phyloP scores from a whole-genome alignment of 1,140 invertebrate genomes.

The Trigoniulus corallinus region DNA sequence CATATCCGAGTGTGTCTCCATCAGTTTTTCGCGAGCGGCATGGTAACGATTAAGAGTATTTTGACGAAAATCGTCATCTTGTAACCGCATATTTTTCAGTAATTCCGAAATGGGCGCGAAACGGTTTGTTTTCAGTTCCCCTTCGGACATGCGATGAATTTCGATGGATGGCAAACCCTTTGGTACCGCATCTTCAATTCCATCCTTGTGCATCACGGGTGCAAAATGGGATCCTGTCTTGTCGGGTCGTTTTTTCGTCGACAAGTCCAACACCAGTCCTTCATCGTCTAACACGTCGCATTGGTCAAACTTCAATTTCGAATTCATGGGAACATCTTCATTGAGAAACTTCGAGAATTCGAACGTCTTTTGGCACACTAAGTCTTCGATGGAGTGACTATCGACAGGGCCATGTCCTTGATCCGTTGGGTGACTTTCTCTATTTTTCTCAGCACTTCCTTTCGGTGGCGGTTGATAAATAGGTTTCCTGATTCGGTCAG shows the following conservation, averaged over 20 bases:
- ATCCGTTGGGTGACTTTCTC: background rate
- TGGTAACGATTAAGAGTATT: background rate
- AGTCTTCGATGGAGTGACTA: background rate
- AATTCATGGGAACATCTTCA: background rate
- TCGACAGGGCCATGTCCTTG: background rate
- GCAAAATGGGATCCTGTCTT: background rate
- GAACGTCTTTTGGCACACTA: background rate
- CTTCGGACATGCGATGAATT: background rate
- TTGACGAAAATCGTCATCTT: background rate
- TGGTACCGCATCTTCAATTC: background rate
- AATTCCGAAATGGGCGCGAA: conserved; percentile 5
- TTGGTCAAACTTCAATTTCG: background rate
- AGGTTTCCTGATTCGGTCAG: conserved; percentile 23
- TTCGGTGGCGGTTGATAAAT: background rate
- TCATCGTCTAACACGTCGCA: background rate
- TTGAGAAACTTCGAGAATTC: background rate
- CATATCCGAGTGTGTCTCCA: background rate
- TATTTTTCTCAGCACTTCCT: background rate
- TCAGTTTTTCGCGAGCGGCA: background rate
- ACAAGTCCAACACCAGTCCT: background rate
- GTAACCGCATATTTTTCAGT: conserved; percentile 4
- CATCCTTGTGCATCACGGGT: background rate
- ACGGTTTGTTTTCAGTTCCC: background rate
- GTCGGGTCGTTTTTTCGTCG: background rate
- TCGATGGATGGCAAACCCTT: background rate